phyloP scores from a whole-genome alignment of 2,888 invertebrate species.

The Schizotus pectinicornis region DNA sequence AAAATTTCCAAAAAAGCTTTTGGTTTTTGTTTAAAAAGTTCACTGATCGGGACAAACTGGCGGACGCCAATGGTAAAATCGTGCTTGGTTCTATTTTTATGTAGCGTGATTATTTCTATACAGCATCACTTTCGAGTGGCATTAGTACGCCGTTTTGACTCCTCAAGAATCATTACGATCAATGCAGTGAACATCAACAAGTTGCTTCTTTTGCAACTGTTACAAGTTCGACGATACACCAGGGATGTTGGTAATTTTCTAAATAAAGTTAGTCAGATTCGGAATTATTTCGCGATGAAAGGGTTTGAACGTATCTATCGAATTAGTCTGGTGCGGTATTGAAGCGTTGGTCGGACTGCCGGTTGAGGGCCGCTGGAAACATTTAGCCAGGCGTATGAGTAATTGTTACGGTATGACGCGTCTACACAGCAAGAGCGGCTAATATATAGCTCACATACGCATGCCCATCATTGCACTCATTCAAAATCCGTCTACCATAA shows the following conservation, averaged over 20 bases:
- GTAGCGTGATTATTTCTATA: conserved; percentile 36
- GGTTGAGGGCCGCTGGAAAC: conserved; percentile 31
- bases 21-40: no score
- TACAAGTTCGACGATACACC: not conserved
- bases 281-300: not conserved
- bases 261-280: not conserved
- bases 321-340: conserved; percentile 1
- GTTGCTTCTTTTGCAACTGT: conserved; percentile 9
- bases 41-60: not conserved
- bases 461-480: conserved; percentile 52
- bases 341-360: not conserved
- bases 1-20: no score
- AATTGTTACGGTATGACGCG: conserved; percentile 51
- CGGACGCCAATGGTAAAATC: conserved; percentile 4
- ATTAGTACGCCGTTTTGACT: conserved; percentile 47
- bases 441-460: conserved; percentile 52
- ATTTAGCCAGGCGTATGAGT: conserved; percentile 46
- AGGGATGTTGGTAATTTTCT: not conserved
- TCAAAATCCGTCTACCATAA: conserved; percentile 56
- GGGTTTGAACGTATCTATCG: no score
- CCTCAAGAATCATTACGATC: conserved; percentile 36
- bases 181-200: conserved; percentile 32
- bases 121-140: conserved; percentile 35
- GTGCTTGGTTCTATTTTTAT: no score
- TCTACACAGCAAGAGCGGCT: conserved; percentile 40